Evolutionary conservation across 2,113 vertebrate species (phyloP), one percentile per base, ranked within the genome.

Genomic region (Coryphaenoides rupestris): DNA sequence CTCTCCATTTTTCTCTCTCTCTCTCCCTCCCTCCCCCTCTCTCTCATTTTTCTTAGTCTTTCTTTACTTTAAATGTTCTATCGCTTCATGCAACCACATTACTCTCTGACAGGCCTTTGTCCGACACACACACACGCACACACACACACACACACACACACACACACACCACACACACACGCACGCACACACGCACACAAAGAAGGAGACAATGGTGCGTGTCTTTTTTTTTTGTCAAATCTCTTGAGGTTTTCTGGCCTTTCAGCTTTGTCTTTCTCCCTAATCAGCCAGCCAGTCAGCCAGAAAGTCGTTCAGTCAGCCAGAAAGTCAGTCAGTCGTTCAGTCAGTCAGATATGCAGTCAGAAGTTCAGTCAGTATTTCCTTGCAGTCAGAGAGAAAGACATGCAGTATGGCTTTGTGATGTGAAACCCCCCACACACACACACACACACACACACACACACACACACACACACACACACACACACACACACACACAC

Each of bases 381-480:
- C 28, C 28, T 9, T 33, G 28, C 28, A 33, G 10, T 33, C n/a
- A n/a, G n/a, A n/a, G n/a, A n/a, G n/a, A n/a, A n/a, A n/a, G n/a
- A n/a, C 28, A 33, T 33, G 28, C 28, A 33, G 10, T 33, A 10
- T 33, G 28, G 28, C 5, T 33, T 33, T 33, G 28, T 33, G 28
- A 33, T 33, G 28, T 33, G 28, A 9, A 33, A 33, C 28, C 10
- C n/a, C n/a, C n/a, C n/a, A n/a, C n/a, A n/a, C n/a, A n/a, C n/a
- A n/a, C n/a, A n/a, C n/a, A n/a, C n/a, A n/a, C n/a, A n/a, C n/a
- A n/a, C n/a, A n/a, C n/a, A n/a, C n/a, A 33, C 19, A 6, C 16
- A 45, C 50, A 22, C 68, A 54, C 55, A 23, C 46, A 19, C 49
- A 45, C 56, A 63, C 55, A 60, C 33, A 73, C 49, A 50, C 24